Evolutionary conservation across 1,140 invertebrate genomes (phyloP), one percentile per base, ranked within the genome.

Genomic region (Metopolophium dirhodum): DNA sequence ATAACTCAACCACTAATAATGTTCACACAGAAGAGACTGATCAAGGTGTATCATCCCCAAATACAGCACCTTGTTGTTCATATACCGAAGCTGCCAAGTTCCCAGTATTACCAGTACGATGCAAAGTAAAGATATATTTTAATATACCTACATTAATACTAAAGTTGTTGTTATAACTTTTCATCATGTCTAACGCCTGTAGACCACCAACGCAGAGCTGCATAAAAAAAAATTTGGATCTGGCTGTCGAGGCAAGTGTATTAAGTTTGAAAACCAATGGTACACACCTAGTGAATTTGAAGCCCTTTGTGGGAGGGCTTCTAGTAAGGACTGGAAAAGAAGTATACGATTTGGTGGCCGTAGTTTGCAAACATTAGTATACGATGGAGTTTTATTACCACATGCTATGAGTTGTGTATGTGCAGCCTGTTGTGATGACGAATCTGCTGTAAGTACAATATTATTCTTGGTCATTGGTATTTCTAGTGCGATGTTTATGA

Each of bases 201-300:
- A 98, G 95, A 98, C 97, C 95, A 98, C 97, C 37, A 98, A 97
- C 94, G 98, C 98, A 22, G 98, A 99, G 95, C 95, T 99, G 1
- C 97, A 98, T 95, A 99, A 99, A 95, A 96, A 96, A 93, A 96
- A 97, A 94, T 97, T 98, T 95, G 98, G 98, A 6, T 99, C 98
- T 87, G 98, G 98, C 20, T 98, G 98, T 23, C 96, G 98, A 94
- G 98, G 98, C 2, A 96, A 97, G 93, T 99, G 98, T 94, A 98
- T 99, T 87, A 98, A 98, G 95, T 96, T 97, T 93, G 97, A 96
- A n/a, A 96, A 96, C 93, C 95, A 96, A 35, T 99, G 98, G 98
- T 98, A 97, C 94, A 99, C 98, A 26, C 98, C 98, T 1, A 99
- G 98, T 95, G 98, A 99, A 95, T 99, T 99, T 95, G 98, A 99